A percentile compares a stretch with the other conserved stretches of the same genome.
Evolutionary conservation across 2,113 vertebrate genomes (phyloP).

Genomic region (Eubucco bourcierii): DNA sequence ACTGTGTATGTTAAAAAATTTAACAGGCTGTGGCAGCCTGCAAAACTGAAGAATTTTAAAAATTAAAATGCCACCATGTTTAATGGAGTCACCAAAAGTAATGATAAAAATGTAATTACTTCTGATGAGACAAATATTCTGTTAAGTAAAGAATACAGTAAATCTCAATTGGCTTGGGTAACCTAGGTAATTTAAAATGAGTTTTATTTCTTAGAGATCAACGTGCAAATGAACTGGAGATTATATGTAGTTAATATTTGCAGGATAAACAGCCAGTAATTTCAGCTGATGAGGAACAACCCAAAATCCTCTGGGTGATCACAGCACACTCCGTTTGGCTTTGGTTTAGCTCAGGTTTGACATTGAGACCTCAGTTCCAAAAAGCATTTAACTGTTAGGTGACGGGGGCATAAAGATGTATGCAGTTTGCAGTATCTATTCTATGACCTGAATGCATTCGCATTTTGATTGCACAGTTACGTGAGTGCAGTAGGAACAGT

Average conservation of each 20-base stretch:
- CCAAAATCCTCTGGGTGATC: background rate
- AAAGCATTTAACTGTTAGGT: background rate
- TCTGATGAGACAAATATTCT: slow-evolving; percentile 42
- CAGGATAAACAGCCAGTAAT: background rate
- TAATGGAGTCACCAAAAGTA: slow-evolving; percentile 58
- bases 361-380: background rate
- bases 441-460: background rate
- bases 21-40: slow-evolving; percentile 46
- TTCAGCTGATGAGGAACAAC: background rate
- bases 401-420: background rate
- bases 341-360: background rate
- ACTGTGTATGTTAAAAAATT: slow-evolving; percentile 58
- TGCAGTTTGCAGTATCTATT: background rate
- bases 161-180: background rate
- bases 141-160: background rate
- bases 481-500: background rate
- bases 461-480: background rate
- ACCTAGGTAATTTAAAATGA: background rate
- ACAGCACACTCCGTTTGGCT: background rate
- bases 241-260: background rate
- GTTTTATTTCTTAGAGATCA: background rate
- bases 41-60: slow-evolving; percentile 42
- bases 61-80: slow-evolving; percentile 58
- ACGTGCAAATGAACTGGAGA: background rate
- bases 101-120: slow-evolving; percentile 58